Evolutionary conservation across 2,888 invertebrate species (phyloP).

Genomic region (Chorisops tibialis): DNA sequence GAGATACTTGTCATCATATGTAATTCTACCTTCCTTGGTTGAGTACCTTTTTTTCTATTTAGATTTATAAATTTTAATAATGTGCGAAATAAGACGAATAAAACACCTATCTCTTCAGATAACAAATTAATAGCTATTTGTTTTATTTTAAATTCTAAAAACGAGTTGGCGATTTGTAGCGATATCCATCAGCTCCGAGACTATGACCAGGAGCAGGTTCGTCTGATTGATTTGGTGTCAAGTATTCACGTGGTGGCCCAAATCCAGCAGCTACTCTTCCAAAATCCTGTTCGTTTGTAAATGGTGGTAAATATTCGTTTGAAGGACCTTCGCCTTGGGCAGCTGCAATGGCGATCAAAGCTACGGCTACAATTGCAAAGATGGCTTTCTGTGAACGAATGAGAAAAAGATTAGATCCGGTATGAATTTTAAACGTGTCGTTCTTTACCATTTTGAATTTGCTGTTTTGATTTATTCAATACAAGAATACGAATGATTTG

Average conservation of each 20-base stretch:
- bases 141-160: constrained; percentile 2
- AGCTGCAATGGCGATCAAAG: background rate
- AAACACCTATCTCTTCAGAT: too few relatives aligned
- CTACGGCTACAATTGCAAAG: background rate
- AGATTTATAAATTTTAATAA: too few relatives aligned
- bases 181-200: constrained; percentile 16
- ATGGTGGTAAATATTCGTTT: constrained; percentile 1
- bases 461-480: too few relatives aligned
- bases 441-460: too few relatives aligned
- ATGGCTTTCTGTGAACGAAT: background rate
- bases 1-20: too few relatives aligned
- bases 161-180: background rate
- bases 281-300: background rate
- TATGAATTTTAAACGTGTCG: too few relatives aligned
- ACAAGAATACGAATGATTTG: too few relatives aligned
- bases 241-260: constrained; percentile 16
- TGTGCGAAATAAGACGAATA: too few relatives aligned
- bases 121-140: too few relatives aligned
- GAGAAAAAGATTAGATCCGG: too few relatives aligned
- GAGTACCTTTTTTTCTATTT: too few relatives aligned
- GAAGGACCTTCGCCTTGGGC: background rate
- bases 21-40: too few relatives aligned
- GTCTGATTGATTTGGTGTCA: constrained; percentile 11
- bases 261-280: constrained; percentile 3
- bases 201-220: constrained; percentile 8